Evolutionary conservation across 2,888 invertebrate genomes (phyloP).

Genomic region (Megamerina dolium): DNA sequence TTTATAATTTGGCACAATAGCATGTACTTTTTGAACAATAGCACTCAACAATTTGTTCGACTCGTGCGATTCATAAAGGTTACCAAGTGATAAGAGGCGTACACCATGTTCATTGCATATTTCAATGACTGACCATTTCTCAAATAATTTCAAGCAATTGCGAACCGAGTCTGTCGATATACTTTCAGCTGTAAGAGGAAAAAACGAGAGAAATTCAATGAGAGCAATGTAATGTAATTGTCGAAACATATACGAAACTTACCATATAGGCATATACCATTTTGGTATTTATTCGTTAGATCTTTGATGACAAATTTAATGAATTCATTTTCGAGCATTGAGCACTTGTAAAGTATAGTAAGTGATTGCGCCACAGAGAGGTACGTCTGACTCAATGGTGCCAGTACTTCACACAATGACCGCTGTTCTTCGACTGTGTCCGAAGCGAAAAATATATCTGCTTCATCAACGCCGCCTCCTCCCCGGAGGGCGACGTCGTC

Average conservation of each 20-base stretch:
- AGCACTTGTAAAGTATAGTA: slow-evolving; percentile 44
- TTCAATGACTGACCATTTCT: slow-evolving; percentile 75
- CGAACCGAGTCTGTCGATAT: slow-evolving; percentile 80
- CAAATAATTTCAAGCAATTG: slow-evolving; percentile 74
- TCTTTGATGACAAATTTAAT: slow-evolving; percentile 61
- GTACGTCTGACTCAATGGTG: slow-evolving; percentile 72
- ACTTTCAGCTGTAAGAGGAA: slow-evolving; percentile 70
- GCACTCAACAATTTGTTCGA: slow-evolving; percentile 40
- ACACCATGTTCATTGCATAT: slow-evolving; percentile 48
- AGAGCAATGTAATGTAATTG: too few relatives aligned
- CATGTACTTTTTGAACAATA: slow-evolving; percentile 42
- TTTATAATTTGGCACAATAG: slow-evolving; percentile 38
- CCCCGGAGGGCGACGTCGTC: slow-evolving; percentile 9
- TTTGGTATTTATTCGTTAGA: slow-evolving; percentile 59
- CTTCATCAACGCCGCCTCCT: slow-evolving; percentile 20
- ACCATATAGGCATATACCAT: slow-evolving; percentile 60
- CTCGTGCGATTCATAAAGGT: slow-evolving; percentile 46
- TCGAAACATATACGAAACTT: too few relatives aligned
- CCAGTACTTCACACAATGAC: slow-evolving; percentile 56
- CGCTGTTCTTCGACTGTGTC: slow-evolving; percentile 50
- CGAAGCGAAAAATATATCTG: slow-evolving; percentile 31
- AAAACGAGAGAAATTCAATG: slow-evolving; percentile 8
- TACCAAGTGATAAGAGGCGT: slow-evolving; percentile 50
- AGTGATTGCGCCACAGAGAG: slow-evolving; percentile 59
- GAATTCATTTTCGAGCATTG: slow-evolving; percentile 61